Conservation (phyloP, 2,888 invertebrate genomes). For the Trichacis sp. region DNA sequence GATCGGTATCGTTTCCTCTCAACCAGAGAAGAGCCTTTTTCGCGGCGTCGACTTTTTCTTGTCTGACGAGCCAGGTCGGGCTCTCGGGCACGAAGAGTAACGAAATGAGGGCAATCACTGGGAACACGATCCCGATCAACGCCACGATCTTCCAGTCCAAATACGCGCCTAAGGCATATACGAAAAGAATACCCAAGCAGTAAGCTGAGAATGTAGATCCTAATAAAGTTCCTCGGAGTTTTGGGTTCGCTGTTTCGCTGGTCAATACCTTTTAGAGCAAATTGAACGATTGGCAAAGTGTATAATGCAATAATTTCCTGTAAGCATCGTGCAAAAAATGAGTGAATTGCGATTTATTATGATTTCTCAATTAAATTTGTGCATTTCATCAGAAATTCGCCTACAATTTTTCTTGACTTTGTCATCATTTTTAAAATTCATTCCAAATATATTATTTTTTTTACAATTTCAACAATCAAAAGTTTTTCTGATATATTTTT, state of each 20-base stretch:
- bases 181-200: slow-evolving; percentile 80
- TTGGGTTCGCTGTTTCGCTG: slow-evolving; percentile 81
- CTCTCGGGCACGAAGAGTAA: slow-evolving; percentile 79
- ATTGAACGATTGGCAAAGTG: no score
- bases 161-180: slow-evolving; percentile 79
- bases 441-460: no score
- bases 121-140: slow-evolving; percentile 74
- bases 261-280: slow-evolving; percentile 85
- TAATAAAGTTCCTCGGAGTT: slow-evolving; percentile 77
- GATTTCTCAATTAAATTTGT: no score
- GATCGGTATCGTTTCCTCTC: slow-evolving; percentile 72
- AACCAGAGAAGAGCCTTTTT: slow-evolving; percentile 73
- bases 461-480: no score
- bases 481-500: no score
- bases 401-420: no score
- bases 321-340: no score
- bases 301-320: no score
- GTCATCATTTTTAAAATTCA: no score
- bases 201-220: slow-evolving; percentile 83
- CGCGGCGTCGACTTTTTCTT: slow-evolving; percentile 72
- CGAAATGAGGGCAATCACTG: slow-evolving; percentile 73
- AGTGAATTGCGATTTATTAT: no score
- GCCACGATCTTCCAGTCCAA: slow-evolving; percentile 80
- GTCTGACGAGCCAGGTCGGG: slow-evolving; percentile 80
- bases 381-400: no score